phyloP scores from a whole-genome alignment of 2,888 invertebrate genomes.

The Muscina levida region DNA sequence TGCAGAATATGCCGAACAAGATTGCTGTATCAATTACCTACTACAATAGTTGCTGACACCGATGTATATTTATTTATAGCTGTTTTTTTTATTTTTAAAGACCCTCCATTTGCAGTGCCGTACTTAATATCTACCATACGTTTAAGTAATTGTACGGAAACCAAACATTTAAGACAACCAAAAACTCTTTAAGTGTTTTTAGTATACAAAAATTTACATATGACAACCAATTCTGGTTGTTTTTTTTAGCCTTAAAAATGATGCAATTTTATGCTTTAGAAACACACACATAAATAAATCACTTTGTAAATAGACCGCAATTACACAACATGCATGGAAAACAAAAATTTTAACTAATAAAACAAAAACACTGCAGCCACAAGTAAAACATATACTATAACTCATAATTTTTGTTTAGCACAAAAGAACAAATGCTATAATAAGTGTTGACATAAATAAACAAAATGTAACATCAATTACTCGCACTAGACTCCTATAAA shows the following conservation, averaged over 20 bases:
- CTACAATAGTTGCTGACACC: too few species aligned
- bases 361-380: neutral
- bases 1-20: too few species aligned
- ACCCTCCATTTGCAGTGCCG: too few species aligned
- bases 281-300: slow-evolving; percentile 25
- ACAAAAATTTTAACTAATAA: slow-evolving; percentile 11
- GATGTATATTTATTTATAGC: too few species aligned
- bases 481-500: neutral
- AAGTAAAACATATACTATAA: slow-evolving; percentile 4
- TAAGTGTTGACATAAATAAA: slow-evolving; percentile 21
- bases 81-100: too few species aligned
- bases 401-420: slow-evolving; percentile 14
- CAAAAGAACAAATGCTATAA: slow-evolving; percentile 7
- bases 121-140: too few species aligned
- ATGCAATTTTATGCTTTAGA: too few species aligned
- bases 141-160: too few species aligned
- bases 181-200: slow-evolving; percentile 1
- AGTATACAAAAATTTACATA: too few species aligned
- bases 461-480: slow-evolving; percentile 27
- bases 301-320: slow-evolving; percentile 34
- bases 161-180: neutral
- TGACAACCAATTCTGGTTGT: too few species aligned
- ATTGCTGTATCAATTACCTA: too few species aligned
- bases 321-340: slow-evolving; percentile 13
- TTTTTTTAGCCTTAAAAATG: too few species aligned